Evolutionary conservation across 2,113 vertebrate species (phyloP), one percentile per base, ranked within the genome.

Genomic region (Sialia sialis): DNA sequence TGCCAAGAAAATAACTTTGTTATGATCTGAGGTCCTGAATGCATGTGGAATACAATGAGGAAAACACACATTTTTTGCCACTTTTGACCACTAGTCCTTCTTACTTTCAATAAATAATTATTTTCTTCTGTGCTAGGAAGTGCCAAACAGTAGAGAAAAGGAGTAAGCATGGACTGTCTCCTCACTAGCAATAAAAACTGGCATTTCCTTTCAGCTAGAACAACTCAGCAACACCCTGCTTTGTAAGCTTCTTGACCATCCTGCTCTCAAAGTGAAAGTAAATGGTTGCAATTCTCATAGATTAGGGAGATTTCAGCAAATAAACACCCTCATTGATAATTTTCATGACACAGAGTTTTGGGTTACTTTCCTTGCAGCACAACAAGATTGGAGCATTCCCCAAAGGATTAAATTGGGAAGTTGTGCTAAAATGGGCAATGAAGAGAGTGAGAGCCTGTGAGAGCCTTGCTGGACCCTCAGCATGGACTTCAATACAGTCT

Each of bases 171-270:
- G 56, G 85, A 81, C 87, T 75, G 26, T 66, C 18, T 89, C 70
- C 60, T 94, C 70, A 49, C 32, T 86, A 67, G 81, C 26, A 27
- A 84, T 88, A 93, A 96, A 96, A 96, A 49, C 17, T 72, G 27
- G 20, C 39, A 32, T 90, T 91, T 92, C 43, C 54, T 91, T 94
- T 93, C 78, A 86, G 34, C 39, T 73, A 74, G 25, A 76, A 87
- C 72, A 74, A 13, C 59, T 84, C 48, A 29, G 21, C 85, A 96
- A 62, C 46, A 78, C 38, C 59, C 13, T 69, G 30, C 30, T 69
- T 81, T 39, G 10, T 41, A 72, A 76, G 68, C 76, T 78, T 90
- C 60, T 67, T 67, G 66, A 21, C 30, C 41, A n/a, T 77, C 20
- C 46, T 89, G 2, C 52, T 86, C 87, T 34, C 16, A 41, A 77